A percentile compares a stretch with the other conserved stretches of the same genome.
phyloP scores from a whole-genome alignment of 2,888 invertebrate species.

The Drosophila parthenogenetica region DNA sequence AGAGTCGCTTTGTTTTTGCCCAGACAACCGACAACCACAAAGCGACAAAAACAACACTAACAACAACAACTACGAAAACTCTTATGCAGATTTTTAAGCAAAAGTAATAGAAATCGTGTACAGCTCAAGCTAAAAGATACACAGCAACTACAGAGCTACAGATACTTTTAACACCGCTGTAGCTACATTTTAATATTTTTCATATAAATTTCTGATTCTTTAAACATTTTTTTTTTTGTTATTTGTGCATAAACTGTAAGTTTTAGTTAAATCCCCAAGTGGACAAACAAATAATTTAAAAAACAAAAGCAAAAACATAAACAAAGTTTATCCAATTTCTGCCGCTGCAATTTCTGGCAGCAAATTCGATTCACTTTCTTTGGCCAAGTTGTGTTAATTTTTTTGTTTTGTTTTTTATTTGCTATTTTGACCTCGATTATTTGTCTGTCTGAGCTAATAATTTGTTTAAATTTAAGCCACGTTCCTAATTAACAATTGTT shows the following conservation, averaged over 20 bases:
- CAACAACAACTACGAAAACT: conserved; percentile 50
- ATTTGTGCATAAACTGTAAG: conserved; percentile 78
- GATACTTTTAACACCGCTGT: conserved; percentile 15
- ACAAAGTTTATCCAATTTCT: conserved; percentile 10
- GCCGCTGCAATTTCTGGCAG: neutral
- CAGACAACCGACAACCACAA: conserved; percentile 54
- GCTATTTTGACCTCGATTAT: conserved; percentile 40
- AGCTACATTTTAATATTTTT: conserved; percentile 11
- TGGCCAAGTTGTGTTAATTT: neutral
- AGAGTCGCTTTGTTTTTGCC: conserved; percentile 71
- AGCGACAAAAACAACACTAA: conserved; percentile 13
- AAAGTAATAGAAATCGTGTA: conserved; percentile 76
- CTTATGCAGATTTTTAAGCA: conserved; percentile 75
- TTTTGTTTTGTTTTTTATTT: neutral
- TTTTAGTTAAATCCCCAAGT: conserved; percentile 9
- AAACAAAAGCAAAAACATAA: conserved; percentile 9
- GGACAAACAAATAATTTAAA: conserved; percentile 45
- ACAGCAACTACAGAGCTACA: conserved; percentile 23
- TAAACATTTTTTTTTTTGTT: conserved; percentile 56
- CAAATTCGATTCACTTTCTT: conserved; percentile 28
- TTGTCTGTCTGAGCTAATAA: conserved; percentile 41
- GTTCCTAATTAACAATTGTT: conserved; percentile 66
- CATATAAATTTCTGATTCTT: neutral
- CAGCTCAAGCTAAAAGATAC: conserved; percentile 25
- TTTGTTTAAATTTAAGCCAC: conserved; percentile 51